Percentiles rank a stretch among this genome's conserved stretches.
Conservation (phyloP, 1,140 invertebrate genomes). For the Bombus waltoni region DNA sequence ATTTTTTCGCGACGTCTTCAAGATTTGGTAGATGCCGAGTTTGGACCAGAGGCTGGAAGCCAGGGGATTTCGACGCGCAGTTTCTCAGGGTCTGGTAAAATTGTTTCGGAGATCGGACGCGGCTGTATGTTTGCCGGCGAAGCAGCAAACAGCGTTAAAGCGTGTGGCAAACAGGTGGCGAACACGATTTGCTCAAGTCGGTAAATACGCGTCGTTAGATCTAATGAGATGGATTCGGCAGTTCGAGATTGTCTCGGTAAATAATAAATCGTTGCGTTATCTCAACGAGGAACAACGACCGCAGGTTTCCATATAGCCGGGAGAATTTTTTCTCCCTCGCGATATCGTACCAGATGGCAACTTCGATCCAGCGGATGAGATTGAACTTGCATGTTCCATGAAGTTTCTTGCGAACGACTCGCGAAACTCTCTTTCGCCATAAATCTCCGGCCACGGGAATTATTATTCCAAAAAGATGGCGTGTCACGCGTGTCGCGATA, state of each 20-base stretch:
- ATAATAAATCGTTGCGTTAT: not conserved
- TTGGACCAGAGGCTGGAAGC: not conserved
- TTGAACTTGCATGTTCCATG: slow-evolving; percentile 38
- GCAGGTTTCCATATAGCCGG: not conserved
- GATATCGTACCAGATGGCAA: not conserved
- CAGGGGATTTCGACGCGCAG: not conserved
- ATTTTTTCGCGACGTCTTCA: not conserved
- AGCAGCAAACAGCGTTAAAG: not conserved
- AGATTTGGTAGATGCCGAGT: not conserved
- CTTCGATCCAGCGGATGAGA: slow-evolving; percentile 15
- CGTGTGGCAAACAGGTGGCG: not conserved
- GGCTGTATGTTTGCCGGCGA: not conserved
- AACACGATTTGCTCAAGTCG: not conserved
- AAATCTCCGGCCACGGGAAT: slow-evolving; percentile 48
- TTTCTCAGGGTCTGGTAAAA: not conserved
- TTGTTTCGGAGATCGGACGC: not conserved
- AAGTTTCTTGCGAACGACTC: not conserved
- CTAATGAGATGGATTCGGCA: not conserved
- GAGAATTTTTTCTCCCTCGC: not conserved
- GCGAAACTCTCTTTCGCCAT: slow-evolving; percentile 1
- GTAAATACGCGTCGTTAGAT: not conserved
- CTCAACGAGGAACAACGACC: not conserved
- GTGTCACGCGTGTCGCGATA: slow-evolving; percentile 20
- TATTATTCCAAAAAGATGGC: slow-evolving; percentile 51
- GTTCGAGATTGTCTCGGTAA: not conserved